These are phyloP conservation scores for Lucilia sericata DNA, from an alignment of 1,140 invertebrate species.

Conservation along the genomic window DNA sequence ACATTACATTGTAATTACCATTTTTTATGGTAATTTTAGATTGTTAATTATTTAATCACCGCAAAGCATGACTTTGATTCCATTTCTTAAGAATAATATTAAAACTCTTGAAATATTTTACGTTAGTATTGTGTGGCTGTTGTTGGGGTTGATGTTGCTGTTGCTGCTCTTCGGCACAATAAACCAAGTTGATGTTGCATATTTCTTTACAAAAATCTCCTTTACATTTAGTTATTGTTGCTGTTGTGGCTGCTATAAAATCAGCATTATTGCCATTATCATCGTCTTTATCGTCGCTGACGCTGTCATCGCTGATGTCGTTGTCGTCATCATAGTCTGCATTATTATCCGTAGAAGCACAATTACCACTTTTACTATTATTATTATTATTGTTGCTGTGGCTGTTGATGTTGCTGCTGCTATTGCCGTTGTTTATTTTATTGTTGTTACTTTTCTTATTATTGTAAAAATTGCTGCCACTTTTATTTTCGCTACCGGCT, in stretches of 20 bases:
- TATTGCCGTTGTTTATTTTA: neutral
- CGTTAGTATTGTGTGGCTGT: neutral
- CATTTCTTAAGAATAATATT: neutral
- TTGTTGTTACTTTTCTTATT: neutral
- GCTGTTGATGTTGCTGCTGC: neutral
- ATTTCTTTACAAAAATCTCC: neutral
- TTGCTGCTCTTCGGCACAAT: neutral
- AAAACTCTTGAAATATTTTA: neutral
- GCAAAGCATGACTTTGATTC: constrained; percentile 28
- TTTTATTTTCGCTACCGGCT: neutral
- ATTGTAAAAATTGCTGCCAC: constrained; percentile 13
- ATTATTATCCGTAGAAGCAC: neutral
- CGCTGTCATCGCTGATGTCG: too few species aligned
- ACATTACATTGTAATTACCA: constrained; percentile 31
- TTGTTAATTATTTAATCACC: constrained; percentile 36
- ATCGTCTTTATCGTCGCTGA: neutral
- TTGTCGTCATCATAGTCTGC: neutral
- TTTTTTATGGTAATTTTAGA: constrained; percentile 19
- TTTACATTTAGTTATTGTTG: neutral
- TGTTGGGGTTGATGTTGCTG: neutral
- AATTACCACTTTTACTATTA: constrained; percentile 22
- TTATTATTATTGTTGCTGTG: constrained; percentile 8
- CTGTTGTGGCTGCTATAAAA: neutral
- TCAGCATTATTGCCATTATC: constrained; percentile 1
- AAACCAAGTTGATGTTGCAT: neutral